Evolutionary conservation across 2,113 vertebrate genomes (phyloP).

Genomic region (Engraulis encrasicolus): DNA sequence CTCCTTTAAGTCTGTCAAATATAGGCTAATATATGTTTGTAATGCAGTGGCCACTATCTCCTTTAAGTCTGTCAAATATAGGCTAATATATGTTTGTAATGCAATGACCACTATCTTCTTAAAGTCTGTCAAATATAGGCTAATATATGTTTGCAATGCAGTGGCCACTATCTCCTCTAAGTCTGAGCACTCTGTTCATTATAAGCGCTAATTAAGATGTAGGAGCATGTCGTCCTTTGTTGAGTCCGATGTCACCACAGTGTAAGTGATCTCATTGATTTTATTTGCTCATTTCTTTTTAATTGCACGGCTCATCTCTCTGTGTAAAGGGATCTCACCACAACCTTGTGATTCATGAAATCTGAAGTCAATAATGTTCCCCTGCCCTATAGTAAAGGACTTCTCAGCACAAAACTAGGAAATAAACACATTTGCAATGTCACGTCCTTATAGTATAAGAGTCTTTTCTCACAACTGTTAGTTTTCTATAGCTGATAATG

Average conservation of each 20-base stretch:
- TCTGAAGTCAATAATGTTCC: constrained; percentile 53
- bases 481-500: background rate
- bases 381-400: constrained; percentile 55
- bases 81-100: too few species aligned
- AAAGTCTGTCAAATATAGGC: too few species aligned
- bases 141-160: background rate
- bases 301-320: constrained; percentile 72
- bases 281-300: constrained; percentile 79
- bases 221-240: constrained; percentile 66
- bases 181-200: constrained; percentile 41
- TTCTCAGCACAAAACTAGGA: constrained; percentile 52
- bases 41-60: background rate
- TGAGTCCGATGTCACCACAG: constrained; percentile 73
- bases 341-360: constrained; percentile 58
- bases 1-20: too few species aligned
- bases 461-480: background rate
- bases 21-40: background rate
- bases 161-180: background rate
- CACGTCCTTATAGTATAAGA: background rate
- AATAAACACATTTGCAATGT: constrained; percentile 42
- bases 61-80: background rate
- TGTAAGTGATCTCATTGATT: constrained; percentile 78
- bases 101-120: too few species aligned
- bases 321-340: constrained; percentile 69
- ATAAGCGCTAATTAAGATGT: constrained; percentile 71